These are phyloP conservation scores for Urocolius indicus DNA, from an alignment of 2,113 vertebrate species.

Conservation along the genomic window DNA sequence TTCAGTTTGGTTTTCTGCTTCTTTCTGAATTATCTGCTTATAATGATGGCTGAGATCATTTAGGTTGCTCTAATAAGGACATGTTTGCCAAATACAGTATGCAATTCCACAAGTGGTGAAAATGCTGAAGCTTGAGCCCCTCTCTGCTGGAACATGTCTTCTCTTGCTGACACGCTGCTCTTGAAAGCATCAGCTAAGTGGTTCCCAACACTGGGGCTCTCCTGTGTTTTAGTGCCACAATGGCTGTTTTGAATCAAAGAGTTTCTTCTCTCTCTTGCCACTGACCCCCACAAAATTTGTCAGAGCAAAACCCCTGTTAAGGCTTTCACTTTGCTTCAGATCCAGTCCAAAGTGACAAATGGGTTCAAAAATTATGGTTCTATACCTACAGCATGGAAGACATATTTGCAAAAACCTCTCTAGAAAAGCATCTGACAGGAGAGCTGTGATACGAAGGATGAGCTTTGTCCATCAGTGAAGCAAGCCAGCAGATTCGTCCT, in stretches of 20 bases:
- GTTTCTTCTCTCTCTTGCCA: background rate
- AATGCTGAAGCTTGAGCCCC: background rate
- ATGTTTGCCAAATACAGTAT: background rate
- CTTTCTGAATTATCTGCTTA: background rate
- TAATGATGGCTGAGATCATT: background rate
- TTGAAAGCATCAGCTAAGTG: background rate
- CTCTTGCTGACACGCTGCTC: background rate
- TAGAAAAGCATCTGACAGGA: background rate
- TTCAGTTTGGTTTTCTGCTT: background rate
- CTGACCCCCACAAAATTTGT: background rate
- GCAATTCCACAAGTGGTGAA: background rate
- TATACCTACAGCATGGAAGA: background rate
- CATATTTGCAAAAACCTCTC: background rate
- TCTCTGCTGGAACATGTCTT: rapidly evolving
- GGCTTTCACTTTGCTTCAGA: background rate
- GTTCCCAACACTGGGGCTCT: background rate
- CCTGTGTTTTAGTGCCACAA: rapidly evolving
- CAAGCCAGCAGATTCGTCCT: background rate
- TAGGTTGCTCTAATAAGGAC: background rate
- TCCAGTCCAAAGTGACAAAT: background rate
- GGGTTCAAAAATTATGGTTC: background rate
- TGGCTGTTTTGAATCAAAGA: background rate
- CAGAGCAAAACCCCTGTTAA: background rate
- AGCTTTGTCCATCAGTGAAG: background rate
- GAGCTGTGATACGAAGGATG: background rate